Evolutionary conservation across 2,113 vertebrate species (phyloP).

Genomic region (Crotalus viridis): DNA sequence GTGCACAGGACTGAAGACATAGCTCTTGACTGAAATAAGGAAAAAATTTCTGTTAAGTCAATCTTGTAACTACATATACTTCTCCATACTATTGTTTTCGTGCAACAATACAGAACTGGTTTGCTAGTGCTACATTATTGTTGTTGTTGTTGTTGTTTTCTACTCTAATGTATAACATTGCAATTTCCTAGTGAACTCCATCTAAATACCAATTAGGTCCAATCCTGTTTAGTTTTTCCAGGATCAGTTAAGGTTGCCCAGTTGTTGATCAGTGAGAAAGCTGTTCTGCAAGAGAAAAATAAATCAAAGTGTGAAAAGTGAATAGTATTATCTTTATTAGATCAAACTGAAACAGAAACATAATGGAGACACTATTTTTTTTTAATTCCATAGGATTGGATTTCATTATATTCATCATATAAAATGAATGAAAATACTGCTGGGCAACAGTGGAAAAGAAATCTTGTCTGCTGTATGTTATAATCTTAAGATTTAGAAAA

Average conservation of each 20-base stretch:
- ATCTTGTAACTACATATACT: neutral
- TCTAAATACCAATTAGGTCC: neutral
- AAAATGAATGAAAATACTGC: neutral
- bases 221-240: neutral
- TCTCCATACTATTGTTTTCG: neutral
- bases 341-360: neutral
- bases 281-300: neutral
- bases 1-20: neutral
- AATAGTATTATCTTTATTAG: neutral
- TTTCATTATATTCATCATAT: neutral
- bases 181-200: neutral
- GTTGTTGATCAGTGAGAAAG: neutral
- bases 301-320: neutral
- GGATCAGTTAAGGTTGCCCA: neutral
- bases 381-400: neutral
- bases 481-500: neutral
- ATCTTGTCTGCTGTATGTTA: neutral
- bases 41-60: neutral
- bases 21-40: neutral
- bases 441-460: neutral
- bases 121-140: neutral
- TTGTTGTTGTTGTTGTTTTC: neutral
- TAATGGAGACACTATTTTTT: neutral
- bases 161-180: neutral
- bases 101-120: neutral